These are phyloP conservation scores for Clarias batrachus DNA, from an alignment of 2,113 vertebrate genomes.

Conservation along the genomic window DNA sequence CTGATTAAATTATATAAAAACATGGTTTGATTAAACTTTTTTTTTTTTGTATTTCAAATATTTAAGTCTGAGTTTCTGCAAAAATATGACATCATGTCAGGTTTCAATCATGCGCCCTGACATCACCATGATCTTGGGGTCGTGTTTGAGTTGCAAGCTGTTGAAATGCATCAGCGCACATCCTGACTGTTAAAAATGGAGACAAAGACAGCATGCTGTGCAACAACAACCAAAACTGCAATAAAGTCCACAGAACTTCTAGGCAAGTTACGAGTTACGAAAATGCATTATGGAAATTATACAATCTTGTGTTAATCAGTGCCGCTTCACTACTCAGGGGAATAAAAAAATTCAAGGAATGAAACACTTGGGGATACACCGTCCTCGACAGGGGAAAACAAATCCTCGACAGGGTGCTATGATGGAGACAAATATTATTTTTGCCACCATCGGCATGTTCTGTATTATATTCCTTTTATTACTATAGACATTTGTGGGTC, in stretches of 20 bases:
- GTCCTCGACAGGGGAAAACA: background rate
- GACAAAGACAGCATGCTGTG: background rate
- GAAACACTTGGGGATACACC: background rate
- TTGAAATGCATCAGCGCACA: background rate
- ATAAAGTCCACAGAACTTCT: background rate
- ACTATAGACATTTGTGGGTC: background rate
- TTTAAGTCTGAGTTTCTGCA: background rate
- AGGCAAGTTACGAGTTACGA: background rate
- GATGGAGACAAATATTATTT: background rate
- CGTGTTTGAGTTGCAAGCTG: background rate
- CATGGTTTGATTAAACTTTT: background rate
- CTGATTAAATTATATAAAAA: background rate
- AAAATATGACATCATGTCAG: background rate
- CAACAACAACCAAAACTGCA: background rate
- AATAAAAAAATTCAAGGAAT: background rate
- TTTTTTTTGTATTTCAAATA: background rate
- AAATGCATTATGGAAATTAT: background rate
- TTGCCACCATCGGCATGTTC: background rate
- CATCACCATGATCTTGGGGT: background rate
- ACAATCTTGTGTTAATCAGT: background rate
- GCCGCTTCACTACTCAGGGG: background rate
- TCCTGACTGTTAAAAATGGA: background rate
- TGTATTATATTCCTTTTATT: background rate
- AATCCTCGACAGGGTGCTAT: background rate
- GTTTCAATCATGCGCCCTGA: background rate